A percentile compares a stretch with the other conserved stretches of the same genome.
Evolutionary conservation across 2,888 invertebrate genomes (phyloP).

Genomic region (Athrips mouffetella): DNA sequence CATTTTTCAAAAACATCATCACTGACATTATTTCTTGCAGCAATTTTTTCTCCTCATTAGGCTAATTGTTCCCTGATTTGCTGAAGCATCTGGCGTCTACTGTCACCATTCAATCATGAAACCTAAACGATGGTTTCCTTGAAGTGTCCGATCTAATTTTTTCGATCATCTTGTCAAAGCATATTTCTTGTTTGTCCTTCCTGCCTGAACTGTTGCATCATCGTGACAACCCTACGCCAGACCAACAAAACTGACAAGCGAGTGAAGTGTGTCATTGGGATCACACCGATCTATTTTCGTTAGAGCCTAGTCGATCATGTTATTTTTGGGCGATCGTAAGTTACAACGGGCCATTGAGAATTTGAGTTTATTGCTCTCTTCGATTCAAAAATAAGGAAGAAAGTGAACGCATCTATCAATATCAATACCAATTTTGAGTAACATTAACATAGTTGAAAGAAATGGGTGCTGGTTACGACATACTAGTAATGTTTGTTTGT

Average conservation of each 20-base stretch:
- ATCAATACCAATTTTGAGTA: slow-evolving; percentile 12
- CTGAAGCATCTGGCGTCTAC: no score
- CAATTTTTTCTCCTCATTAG: no score
- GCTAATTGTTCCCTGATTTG: no score
- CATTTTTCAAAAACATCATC: no score
- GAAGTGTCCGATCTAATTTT: no score
- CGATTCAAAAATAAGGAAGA: slow-evolving; percentile 14
- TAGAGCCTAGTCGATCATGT: slow-evolving; percentile 27
- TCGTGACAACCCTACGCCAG: slow-evolving; percentile 10
- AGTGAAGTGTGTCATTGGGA: slow-evolving; percentile 67
- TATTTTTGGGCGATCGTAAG: slow-evolving; percentile 39
- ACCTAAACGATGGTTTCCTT: no score
- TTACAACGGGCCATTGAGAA: slow-evolving; percentile 52
- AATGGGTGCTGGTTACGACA: no score
- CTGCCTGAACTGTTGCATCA: neutral
- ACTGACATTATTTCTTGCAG: no score
- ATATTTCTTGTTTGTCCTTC: neutral
- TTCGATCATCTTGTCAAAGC: neutral
- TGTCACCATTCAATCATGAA: no score
- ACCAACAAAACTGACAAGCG: slow-evolving; percentile 31
- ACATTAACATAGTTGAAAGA: neutral
- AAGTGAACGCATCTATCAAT: slow-evolving; percentile 14
- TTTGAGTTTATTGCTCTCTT: slow-evolving; percentile 54
- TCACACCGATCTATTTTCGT: slow-evolving; percentile 59
- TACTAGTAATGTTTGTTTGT: no score